Base-by-base conservation (phyloP, 2,797 vertebrate species). In the Ciconia nigra region DNA sequence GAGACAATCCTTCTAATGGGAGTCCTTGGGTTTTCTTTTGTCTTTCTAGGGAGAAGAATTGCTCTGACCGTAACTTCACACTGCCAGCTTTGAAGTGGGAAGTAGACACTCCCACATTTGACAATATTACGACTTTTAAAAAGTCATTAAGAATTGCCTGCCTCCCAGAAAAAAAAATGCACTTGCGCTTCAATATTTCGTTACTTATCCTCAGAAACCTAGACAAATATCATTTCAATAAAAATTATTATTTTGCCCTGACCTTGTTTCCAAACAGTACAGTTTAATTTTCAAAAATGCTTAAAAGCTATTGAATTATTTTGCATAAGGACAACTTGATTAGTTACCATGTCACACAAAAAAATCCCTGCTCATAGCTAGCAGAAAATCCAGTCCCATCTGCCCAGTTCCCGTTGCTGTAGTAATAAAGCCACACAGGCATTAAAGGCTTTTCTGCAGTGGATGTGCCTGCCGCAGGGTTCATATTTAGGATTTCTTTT, bases 391-490 rank as follows among this genome's bases (percentile, higher is more conserved):
- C 74, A 37, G 11, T 3, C 83, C 82, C 87, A 52, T 89, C 70
- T 93, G 95, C 92, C 90, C 21, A 0, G 7, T 9, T 16, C 67
- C 39, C 0, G 42, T 81, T 93, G 94, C 91, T 96, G 91, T 18
- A 49, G 95, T 13, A 87, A 85, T 83, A 87, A 92, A 94, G 59
- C 58, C 83, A 54, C 22, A 0, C 0, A 28, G 79, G 96, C 78
- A 94, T 91, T 90, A 95, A 95, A 59, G 73, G 84, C 91, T 96
- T 81, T 91, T 41, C 72, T 83, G 87, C 31, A 12, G 31, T 8
- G 46, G 82, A 41, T 55, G 51, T 73, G 61, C 71, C 62, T 78
- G 51, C 28, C 4, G 5, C 65, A 55, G 63, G 61, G 46, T 1
- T 82, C 61, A 12, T 1, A 21, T 16, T 4, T 63, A 63, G 55